These are phyloP conservation scores for Danaus chrysippus DNA, from an alignment of 2,888 invertebrate species.

Conservation along the genomic window DNA sequence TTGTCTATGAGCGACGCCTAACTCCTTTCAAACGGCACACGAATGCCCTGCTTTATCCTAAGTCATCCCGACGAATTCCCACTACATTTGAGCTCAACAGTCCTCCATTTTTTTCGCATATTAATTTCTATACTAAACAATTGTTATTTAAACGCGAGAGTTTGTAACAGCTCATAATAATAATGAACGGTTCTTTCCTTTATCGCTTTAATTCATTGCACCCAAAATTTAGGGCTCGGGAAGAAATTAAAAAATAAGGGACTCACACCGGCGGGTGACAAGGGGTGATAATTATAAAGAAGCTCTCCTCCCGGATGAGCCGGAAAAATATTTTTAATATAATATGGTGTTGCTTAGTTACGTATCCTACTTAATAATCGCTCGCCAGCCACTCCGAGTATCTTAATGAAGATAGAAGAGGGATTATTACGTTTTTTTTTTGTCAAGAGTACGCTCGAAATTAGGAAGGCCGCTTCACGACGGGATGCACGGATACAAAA, in stretches of 20 bases:
- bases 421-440: conserved; percentile 61
- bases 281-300: conserved; percentile 62
- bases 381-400: conserved; percentile 59
- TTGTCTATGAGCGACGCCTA: conserved; percentile 49
- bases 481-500: conserved; percentile 37
- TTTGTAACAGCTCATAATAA: conserved; percentile 61
- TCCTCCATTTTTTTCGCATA: conserved; percentile 35
- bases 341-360: conserved; percentile 60
- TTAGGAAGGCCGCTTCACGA: conserved; percentile 33
- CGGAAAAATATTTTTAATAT: conserved; percentile 59
- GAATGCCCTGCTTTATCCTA: conserved; percentile 48
- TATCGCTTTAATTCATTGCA: conserved; percentile 49
- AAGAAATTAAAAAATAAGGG: conserved; percentile 56
- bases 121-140: conserved; percentile 38
- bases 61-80: conserved; percentile 39
- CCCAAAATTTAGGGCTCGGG: conserved; percentile 43
- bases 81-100: conserved; percentile 37
- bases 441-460: conserved; percentile 49
- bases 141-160: conserved; percentile 36
- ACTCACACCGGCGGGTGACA: conserved; percentile 52
- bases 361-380: conserved; percentile 68
- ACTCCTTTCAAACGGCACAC: conserved; percentile 55
- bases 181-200: conserved; percentile 49
- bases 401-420: conserved; percentile 65
- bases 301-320: conserved; percentile 48